Percentiles rank a stretch among this genome's conserved stretches.
Conservation (phyloP, 2,113 vertebrate genomes). For the Pterocles burchelli region DNA sequence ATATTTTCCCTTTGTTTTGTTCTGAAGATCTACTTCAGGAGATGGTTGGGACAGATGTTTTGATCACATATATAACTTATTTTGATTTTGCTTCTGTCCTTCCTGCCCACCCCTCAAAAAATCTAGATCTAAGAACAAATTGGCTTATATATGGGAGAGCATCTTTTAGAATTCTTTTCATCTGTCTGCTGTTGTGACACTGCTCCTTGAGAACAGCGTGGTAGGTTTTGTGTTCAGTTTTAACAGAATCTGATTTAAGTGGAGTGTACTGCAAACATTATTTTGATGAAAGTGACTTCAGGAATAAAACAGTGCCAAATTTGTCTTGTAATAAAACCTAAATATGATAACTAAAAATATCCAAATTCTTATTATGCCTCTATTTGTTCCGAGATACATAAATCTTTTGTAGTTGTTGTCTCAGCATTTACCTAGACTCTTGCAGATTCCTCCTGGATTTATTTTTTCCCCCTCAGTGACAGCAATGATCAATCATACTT, state of each 20-base stretch:
- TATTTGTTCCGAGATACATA: not conserved
- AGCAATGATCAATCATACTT: not conserved
- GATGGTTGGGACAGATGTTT: not conserved
- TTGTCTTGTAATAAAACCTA: not conserved
- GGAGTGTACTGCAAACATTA: not conserved
- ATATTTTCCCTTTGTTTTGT: not conserved
- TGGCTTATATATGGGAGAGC: not conserved
- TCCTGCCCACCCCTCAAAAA: not conserved
- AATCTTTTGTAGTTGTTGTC: not conserved
- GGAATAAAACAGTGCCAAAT: not conserved
- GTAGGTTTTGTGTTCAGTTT: not conserved
- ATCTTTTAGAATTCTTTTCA: not conserved
- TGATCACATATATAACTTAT: fast-evolving
- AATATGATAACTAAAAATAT: not conserved
- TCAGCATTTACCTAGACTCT: not conserved
- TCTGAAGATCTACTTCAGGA: not conserved
- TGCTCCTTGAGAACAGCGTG: not conserved
- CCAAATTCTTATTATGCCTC: not conserved
- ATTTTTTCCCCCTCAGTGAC: not conserved
- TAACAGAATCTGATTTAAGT: not conserved
- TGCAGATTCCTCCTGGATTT: not conserved
- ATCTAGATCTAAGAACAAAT: not conserved
- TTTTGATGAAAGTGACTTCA: not conserved
- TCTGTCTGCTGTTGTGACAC: not conserved
- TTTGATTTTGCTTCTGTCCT: not conserved